These are phyloP conservation scores for Phaonia tiefii DNA, from an alignment of 2,888 invertebrate species.

Conservation along the genomic window DNA sequence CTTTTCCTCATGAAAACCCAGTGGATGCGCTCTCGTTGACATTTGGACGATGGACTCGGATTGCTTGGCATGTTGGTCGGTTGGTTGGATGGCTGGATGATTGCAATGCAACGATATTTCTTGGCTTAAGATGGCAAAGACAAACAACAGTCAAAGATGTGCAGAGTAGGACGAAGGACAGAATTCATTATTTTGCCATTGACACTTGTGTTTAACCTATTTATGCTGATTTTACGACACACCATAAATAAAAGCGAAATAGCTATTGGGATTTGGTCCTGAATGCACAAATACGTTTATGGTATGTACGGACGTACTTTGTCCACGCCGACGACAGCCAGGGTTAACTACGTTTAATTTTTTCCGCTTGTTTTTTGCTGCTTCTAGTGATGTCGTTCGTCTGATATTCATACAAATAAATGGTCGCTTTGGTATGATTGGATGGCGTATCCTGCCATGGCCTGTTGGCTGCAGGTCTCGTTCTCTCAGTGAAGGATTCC, in stretches of 20 bases:
- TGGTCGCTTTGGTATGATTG: background rate
- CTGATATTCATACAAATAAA: constrained; percentile 22
- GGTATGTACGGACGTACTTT: constrained; percentile 21
- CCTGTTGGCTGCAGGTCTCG: constrained; percentile 8
- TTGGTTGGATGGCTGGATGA: constrained; percentile 32
- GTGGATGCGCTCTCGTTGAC: constrained; percentile 21
- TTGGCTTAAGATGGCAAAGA: constrained; percentile 21
- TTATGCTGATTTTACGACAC: constrained; percentile 78
- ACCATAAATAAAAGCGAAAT: constrained; percentile 76
- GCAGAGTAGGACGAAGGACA: constrained; percentile 51
- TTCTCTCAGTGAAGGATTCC: background rate
- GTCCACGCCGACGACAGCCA: no score
- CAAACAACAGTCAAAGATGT: constrained; percentile 1
- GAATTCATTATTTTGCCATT: constrained; percentile 77
- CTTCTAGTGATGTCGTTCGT: background rate
- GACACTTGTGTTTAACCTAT: constrained; percentile 79
- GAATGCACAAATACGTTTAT: constrained; percentile 55
- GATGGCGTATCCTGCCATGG: background rate
- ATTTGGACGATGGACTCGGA: constrained; percentile 1
- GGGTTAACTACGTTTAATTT: constrained; percentile 5
- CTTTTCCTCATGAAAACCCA: constrained; percentile 27
- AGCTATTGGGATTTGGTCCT: constrained; percentile 62
- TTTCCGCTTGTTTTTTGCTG: background rate
- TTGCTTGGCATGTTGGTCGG: background rate
- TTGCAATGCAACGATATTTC: constrained; percentile 35